A percentile compares a stretch with the other conserved stretches of the same genome.
These are phyloP conservation scores for Cyanoderma ruficeps DNA, from an alignment of 2,113 vertebrate species.

Conservation along the genomic window DNA sequence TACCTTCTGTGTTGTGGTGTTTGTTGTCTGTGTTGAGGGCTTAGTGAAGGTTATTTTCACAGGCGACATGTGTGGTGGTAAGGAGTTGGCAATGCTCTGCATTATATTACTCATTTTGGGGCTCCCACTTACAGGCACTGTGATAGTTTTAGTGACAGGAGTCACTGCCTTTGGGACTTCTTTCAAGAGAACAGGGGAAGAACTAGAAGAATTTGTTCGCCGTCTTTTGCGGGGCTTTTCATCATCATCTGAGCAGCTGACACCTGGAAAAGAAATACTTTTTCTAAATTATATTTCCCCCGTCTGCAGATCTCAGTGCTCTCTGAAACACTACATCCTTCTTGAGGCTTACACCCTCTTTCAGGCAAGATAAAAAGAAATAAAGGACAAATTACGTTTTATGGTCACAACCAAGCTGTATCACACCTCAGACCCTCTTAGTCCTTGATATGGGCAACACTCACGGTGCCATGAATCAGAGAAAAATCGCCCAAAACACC, in stretches of 20 bases:
- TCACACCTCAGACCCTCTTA: neutral
- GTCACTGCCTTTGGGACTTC: constrained; percentile 89
- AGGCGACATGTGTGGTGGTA: constrained; percentile 97
- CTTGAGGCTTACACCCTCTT: neutral
- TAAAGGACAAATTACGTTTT: neutral
- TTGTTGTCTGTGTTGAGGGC: constrained; percentile 94
- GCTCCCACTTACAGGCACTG: constrained; percentile 89
- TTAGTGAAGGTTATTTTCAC: constrained; percentile 99
- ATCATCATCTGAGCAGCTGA: constrained; percentile 97
- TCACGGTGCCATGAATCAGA: neutral
- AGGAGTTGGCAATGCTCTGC: constrained; percentile 98
- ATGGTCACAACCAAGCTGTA: neutral
- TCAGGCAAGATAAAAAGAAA: neutral
- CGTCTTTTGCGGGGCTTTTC: constrained; percentile 97
- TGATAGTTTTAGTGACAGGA: constrained; percentile 89
- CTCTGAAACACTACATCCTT: neutral
- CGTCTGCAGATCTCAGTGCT: neutral
- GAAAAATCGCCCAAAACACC: neutral
- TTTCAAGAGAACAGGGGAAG: constrained; percentile 93
- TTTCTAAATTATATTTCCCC: neutral
- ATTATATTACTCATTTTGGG: constrained; percentile 99
- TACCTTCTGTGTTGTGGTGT: constrained; percentile 95
- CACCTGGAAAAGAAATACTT: constrained; percentile 77
- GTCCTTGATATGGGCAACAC: neutral
- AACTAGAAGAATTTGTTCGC: constrained; percentile 94